These are phyloP conservation scores for Apus apus DNA, from an alignment of 2,113 vertebrate species.

Conservation along the genomic window DNA sequence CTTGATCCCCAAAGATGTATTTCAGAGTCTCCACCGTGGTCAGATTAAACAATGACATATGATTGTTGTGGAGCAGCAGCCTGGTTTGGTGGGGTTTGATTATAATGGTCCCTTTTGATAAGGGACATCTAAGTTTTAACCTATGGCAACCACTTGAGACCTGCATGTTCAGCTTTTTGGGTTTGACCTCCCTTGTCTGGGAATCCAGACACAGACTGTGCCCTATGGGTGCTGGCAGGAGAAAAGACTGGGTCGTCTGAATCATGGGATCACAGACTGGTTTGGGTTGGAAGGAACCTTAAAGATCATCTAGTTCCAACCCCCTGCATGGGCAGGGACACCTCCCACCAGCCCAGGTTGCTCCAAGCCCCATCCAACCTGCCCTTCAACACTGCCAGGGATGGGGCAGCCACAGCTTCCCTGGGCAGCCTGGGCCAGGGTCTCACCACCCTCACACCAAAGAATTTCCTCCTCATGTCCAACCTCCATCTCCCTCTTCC, in stretches of 20 bases:
- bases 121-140: background rate
- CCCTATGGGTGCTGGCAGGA: background rate
- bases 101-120: background rate
- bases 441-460: too few species aligned
- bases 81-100: background rate
- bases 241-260: background rate
- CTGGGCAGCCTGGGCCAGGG: too few species aligned
- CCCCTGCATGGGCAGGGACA: too few species aligned
- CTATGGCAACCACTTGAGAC: background rate
- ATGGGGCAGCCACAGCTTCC: too few species aligned
- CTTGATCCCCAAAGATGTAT: background rate
- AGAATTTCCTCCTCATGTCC: too few species aligned
- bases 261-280: too few species aligned
- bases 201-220: background rate
- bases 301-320: too few species aligned
- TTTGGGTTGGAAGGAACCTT: too few species aligned
- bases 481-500: too few species aligned
- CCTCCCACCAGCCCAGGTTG: too few species aligned
- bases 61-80: background rate
- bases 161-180: background rate
- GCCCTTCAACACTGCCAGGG: too few species aligned
- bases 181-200: background rate
- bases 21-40: background rate
- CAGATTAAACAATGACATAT: fast-evolving
- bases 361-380: too few species aligned